Evolutionary conservation across 2,113 vertebrate genomes (phyloP), one percentile per base, ranked within the genome.

Genomic region (Aix galericulata): DNA sequence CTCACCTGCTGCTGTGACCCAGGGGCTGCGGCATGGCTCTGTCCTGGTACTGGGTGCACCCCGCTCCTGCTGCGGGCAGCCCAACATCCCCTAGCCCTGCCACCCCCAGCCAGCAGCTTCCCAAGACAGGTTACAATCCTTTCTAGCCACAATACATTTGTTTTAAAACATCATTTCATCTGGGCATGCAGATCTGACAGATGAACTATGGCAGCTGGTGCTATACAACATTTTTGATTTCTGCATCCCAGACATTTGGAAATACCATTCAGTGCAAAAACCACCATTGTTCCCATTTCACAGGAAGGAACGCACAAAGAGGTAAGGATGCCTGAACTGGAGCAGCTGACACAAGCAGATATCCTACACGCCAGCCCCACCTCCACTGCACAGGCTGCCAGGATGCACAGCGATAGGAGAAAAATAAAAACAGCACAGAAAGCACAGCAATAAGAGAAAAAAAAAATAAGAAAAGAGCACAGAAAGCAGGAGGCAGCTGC

Each of bases 401-500:
- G 44, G 50, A 48, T 9, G 1, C 34, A 22, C 18, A 13, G 20
- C 42, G 60, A 31, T 7, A 38, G 13, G 38, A 8, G 3, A 32
- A 26, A 9, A 18, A 13, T 5, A 13, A 44, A 53, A 52, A 74
- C 4, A 53, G 4, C 0, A 0, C 7, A 42, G 31, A 62, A 72
- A 81, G 20, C 1, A 17, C 17, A 46, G 44, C 44, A 46, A 46
- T 46, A 46, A 18, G 4, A 8, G 3, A 31, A 21, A 9, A 18
- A 13, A 4, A 27, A 12, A 38, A 7, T 15, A 53, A 56, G 18
- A 48, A 14, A 8, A 74, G 4, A 53, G 4, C 0, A 0, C 6
- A 36, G 26, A 50, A 72, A 81, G 20, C 1, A 17, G 69, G 31
- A 59, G 53, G 21, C 23, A 67, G 4, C 32, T 55, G 31, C 12